Base-by-base conservation (phyloP, 2,797 vertebrate species). In the Muscicapa comitata region DNA sequence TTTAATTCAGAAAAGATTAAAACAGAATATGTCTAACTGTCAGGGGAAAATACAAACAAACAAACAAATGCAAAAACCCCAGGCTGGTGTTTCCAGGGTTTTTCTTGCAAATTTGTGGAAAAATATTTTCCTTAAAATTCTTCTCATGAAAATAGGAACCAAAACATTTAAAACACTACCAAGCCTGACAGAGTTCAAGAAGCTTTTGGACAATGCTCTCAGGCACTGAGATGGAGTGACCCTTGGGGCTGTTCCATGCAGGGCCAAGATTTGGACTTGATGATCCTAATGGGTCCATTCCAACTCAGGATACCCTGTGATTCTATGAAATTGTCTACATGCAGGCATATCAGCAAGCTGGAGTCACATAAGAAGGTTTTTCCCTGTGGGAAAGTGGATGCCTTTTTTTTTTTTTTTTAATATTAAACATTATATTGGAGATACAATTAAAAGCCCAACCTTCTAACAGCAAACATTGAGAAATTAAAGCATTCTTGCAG, bases 21-120 rank as follows among this genome's bases (percentile, higher is more conserved):
- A 71, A 68, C 10, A 65, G 33, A 48, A 21, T 48, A 42, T 8
- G 4, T 42, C 10, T 75, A 16, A 74, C 9, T 80, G 81, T 12
- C 17, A 57, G 21, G 11, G 35, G 10, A 43, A n/a, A 45, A 1
- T 0, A 13, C 6, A 67, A 43, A 25, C 12, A 48, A 33, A 9
- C 12, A 53, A 68, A 11, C 7, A 17, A 23, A 29, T 28, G 33
- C 20, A 10, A 5, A 55, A 48, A 1, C 1, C 5, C 31, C 14
- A 57, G 48, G 43, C 2, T 37, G 19, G 9, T 26, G 3, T 72
- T 85, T 47, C 38, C 11, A 17, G 13, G 3, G 1, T 9, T 50
- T 61, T 37, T 5, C 2, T 54, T 42, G 15, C 25, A 54, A n/a
- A 53, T 37, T 37, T 81, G 5, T 42, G 57, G 58, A 45, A n/a